Percentiles rank a stretch among this genome's conserved stretches.
phyloP scores from a whole-genome alignment of 2,888 invertebrate species.

The Tribolium freemani region DNA sequence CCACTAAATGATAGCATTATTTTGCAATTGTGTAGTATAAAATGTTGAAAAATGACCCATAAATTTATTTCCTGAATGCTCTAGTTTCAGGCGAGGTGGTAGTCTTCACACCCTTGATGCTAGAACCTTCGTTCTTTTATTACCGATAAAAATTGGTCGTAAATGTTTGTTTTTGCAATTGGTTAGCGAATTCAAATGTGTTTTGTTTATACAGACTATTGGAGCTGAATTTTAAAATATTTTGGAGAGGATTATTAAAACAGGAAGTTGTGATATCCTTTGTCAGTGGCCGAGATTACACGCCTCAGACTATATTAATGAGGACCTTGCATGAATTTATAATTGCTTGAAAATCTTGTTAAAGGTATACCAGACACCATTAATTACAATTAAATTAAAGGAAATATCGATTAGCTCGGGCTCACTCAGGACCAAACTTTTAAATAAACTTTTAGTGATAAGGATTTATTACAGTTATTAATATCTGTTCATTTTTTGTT shows the following conservation, averaged over 20 bases:
- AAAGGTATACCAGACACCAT: constrained; percentile 29
- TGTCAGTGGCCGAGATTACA: constrained; percentile 6
- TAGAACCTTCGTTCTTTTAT: constrained; percentile 14
- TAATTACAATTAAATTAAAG: constrained; percentile 32
- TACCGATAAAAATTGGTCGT: constrained; percentile 23
- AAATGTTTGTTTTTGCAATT: constrained; percentile 29
- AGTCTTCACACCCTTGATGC: constrained; percentile 1
- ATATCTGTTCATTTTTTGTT: constrained; percentile 19
- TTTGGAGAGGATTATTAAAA: constrained; percentile 7
- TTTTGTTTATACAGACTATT: constrained; percentile 1
- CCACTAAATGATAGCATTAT: not conserved
- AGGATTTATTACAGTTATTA: constrained; percentile 6
- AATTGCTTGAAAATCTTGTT: constrained; percentile 28
- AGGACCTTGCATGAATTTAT: constrained; percentile 17
- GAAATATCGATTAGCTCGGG: constrained; percentile 14
- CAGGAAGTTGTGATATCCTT: constrained; percentile 14
- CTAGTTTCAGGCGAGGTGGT: constrained; percentile 1
- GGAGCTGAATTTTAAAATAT: not conserved
- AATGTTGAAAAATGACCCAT: constrained; percentile 1
- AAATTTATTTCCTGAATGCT: not conserved
- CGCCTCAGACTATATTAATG: constrained; percentile 13
- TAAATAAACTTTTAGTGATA: not conserved
- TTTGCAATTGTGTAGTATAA: not conserved
- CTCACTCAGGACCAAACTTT: not conserved
- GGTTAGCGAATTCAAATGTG: constrained; percentile 22